These are phyloP conservation scores for Calameuta pallipes DNA, from an alignment of 2,888 invertebrate species.

Conservation along the genomic window DNA sequence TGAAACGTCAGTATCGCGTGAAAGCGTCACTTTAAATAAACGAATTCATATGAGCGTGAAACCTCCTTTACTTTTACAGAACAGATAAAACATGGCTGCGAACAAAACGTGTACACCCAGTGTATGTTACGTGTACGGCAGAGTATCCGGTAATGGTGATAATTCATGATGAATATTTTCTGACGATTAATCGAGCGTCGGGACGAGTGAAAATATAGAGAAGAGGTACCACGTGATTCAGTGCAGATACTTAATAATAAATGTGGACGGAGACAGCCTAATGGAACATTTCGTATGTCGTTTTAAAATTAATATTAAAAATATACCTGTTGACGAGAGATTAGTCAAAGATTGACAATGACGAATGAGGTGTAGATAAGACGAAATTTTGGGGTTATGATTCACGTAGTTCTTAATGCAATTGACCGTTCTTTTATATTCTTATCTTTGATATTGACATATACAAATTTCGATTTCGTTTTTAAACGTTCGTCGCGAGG, in stretches of 20 bases:
- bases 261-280: neutral
- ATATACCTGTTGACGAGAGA: neutral
- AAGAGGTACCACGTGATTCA: neutral
- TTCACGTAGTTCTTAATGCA: neutral
- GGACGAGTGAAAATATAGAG: neutral
- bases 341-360: neutral
- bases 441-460: neutral
- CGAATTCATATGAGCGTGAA: neutral
- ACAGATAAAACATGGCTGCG: neutral
- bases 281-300: neutral
- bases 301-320: neutral
- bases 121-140: neutral
- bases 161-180: neutral
- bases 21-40: neutral
- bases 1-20: neutral
- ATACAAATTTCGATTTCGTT: neutral
- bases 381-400: neutral
- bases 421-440: neutral
- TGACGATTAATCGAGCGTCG: neutral
- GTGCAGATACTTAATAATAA: neutral
- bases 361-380: neutral
- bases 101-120: neutral
- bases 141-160: neutral
- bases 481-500: neutral
- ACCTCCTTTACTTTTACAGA: neutral